Evolutionary conservation across 2,113 vertebrate genomes (phyloP), one percentile per base, ranked within the genome.

Genomic region (Plecturocebus donacophilus): DNA sequence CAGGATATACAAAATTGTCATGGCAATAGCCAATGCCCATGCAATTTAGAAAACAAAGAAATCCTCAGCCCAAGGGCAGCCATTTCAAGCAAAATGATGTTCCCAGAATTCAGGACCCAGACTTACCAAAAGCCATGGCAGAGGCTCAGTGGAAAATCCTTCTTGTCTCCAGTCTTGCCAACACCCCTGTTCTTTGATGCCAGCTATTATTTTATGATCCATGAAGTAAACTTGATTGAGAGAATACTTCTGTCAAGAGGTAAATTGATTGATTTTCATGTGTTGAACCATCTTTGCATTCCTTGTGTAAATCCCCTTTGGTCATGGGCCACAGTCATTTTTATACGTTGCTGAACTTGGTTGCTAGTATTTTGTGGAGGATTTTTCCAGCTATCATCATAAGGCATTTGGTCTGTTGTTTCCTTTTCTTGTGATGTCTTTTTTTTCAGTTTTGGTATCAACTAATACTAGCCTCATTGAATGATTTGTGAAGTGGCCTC

Each of bases 121-220:
- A 80, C 64, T 76, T 70, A 40, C n/a, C 38, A 92, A 71, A 95
- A 30, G 42, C 38, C 20, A 25, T 82, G 47, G 47, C 49, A 83
- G 30, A 81, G 27, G 89, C 14, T 85, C 49, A 86, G 45, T 81
- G 73, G 47, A 92, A 97, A 89, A 66, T 80, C 58, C 20, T 90
- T 93, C 81, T 81, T 70, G 47, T 56, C 92, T 90, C 76, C 66
- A 25, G 32, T 82, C 23, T 92, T 92, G 47, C 80, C 35, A 70
- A 76, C 23, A 96, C 90, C 47, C 38, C 17, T 92, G 32, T 91
- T 17, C 54, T 92, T 80, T 89, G 73, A 80, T 75, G 52, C 76
- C 54, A 94, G 84, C 52, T 83, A 11, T 93, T 91, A 87, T 73
- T 88, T 91, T 75, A 91, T 68, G 88, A 89, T 45, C 45, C 73